Evolutionary conservation across 2,797 vertebrate genomes (phyloP), one percentile per base, ranked within the genome.

Genomic region (Pelochelys cantorii): DNA sequence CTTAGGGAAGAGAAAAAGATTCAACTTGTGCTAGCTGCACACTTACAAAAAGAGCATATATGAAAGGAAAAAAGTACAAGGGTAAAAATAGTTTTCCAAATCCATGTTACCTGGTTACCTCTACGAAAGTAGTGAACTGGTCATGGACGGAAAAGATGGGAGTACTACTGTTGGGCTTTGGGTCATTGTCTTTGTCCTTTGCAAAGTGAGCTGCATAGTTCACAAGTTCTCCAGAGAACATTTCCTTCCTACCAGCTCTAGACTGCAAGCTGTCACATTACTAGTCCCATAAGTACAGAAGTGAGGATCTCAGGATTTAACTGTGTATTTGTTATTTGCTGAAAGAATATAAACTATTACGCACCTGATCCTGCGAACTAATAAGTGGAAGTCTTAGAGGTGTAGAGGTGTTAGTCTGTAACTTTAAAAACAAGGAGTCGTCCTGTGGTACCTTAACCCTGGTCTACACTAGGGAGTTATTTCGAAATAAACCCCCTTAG

Each of bases 21-120:
- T 65, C 3, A 27, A 11, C 18, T 20, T 1, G 0, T 75, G 12
- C 2, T 74, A 74, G 6, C 1, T 80, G 3, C 11, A 56, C 1
- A n/a, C 20, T 80, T 90, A 1, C 52, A 92, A 89, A 5, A 60
- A 27, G 78, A 89, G 4, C 7, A 48, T 79, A 83, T 79, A 11
- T 29, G 0, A 6, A 54, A 90, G 9, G 15, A 11, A 75, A n/a
- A 79, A 53, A 20, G 42, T 23, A 52, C 12, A 77, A 77, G 74
- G 23, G 14, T 48, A 77, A 77, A 77, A 77, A 29, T 27, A 29
- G 37, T 9, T n/a, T 82, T 7, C 48, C 42, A 48, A 53, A 84
- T 87, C 0, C 3, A 52, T 54, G 7, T 5, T 59, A 54, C n/a
- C 1, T 22, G 79, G 31, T 2, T 42, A 77, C 53, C 4, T 0